Evolutionary conservation across 2,888 invertebrate genomes (phyloP).

Genomic region (Caenorhabditis uteleia): DNA sequence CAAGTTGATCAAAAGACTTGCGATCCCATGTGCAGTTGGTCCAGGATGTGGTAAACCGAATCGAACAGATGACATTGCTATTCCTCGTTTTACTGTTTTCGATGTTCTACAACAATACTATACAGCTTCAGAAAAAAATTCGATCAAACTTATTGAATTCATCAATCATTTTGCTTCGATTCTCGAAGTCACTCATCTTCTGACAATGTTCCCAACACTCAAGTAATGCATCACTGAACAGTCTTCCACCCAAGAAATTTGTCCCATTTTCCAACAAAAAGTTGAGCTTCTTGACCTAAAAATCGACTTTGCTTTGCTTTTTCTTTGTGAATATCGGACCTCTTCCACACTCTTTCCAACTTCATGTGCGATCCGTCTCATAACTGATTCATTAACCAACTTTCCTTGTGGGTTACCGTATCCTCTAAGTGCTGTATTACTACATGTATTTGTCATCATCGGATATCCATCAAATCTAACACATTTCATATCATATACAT

Average conservation of each 20-base stretch:
- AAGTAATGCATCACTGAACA: slow-evolving; percentile 31
- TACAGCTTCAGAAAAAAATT: not conserved
- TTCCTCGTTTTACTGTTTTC: slow-evolving; percentile 79
- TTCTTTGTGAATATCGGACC: slow-evolving; percentile 70
- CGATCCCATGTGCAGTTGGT: slow-evolving; percentile 75
- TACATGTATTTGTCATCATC: slow-evolving; percentile 87
- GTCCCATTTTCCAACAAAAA: slow-evolving; percentile 13
- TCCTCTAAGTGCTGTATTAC: slow-evolving; percentile 85
- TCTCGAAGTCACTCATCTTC: slow-evolving; percentile 76
- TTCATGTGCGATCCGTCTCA: slow-evolving; percentile 79
- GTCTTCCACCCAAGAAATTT: slow-evolving; percentile 7
- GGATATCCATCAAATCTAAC: slow-evolving; percentile 76
- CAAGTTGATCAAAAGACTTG: slow-evolving; percentile 82
- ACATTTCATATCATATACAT: slow-evolving; percentile 78
- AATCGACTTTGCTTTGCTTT: not conserved
- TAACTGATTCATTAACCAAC: slow-evolving; percentile 82
- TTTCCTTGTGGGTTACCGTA: slow-evolving; percentile 90
- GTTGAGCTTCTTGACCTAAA: slow-evolving; percentile 17
- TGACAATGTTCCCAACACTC: slow-evolving; percentile 84
- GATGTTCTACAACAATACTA: slow-evolving; percentile 9
- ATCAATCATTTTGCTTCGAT: slow-evolving; percentile 75
- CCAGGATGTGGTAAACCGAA: slow-evolving; percentile 78
- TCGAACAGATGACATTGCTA: slow-evolving; percentile 82
- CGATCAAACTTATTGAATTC: slow-evolving; percentile 78
- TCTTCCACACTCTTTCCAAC: slow-evolving; percentile 77